Conservation (phyloP, 2,113 vertebrate genomes). For the Illadopsis cleaveri region DNA sequence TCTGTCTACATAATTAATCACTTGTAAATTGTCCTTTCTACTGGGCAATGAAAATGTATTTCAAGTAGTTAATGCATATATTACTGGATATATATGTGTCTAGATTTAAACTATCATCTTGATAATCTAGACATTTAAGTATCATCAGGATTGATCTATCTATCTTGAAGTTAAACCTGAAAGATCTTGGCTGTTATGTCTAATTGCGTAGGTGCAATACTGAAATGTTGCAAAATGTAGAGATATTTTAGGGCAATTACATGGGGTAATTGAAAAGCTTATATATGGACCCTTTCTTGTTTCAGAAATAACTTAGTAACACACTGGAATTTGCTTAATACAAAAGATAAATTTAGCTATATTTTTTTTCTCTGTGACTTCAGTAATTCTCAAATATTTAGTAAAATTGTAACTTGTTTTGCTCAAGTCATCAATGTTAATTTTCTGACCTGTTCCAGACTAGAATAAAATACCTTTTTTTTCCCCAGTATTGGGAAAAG, state of each 20-base stretch:
- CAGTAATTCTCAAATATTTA: not conserved
- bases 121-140: not conserved
- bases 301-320: not conserved
- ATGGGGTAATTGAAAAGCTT: not conserved
- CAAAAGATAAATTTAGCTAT: not conserved
- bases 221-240: not conserved
- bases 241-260: not conserved
- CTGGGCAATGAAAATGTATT: not conserved
- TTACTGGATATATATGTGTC: not conserved
- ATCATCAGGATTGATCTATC: not conserved
- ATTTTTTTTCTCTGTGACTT: not conserved
- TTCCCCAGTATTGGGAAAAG: not conserved
- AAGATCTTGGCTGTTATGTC: not conserved
- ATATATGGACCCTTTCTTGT: not conserved
- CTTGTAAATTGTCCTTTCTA: not conserved
- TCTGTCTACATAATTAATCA: not conserved
- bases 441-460: not conserved
- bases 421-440: not conserved
- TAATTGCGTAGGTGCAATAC: not conserved
- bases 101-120: not conserved
- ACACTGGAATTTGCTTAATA: not conserved
- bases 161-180: not conserved
- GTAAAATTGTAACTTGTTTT: not conserved
- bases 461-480: not conserved
- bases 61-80: not conserved